A percentile compares a stretch with the other conserved stretches of the same genome.
Conservation (phyloP, 64 coral and sea anemone genomes). For the Catalaphyllia jardinei region DNA sequence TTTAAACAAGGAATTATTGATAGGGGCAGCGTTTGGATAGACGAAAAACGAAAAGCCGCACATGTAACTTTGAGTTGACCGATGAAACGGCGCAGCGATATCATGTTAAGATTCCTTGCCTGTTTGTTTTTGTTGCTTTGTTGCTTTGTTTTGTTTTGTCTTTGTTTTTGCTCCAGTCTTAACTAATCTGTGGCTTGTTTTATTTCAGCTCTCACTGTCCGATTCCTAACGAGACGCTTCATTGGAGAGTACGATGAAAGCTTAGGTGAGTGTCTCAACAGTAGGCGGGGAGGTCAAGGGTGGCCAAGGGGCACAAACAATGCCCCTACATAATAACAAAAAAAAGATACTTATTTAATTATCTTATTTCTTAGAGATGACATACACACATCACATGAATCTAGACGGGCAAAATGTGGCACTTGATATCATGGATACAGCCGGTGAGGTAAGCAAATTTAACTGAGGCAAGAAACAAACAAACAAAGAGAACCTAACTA, state of each 20-base stretch:
- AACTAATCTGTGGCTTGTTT: background rate
- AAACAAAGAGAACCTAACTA: background rate
- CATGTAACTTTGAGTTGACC: too few species aligned
- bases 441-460: conserved; percentile 44
- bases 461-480: background rate
- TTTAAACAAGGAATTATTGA: too few species aligned
- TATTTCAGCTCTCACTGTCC: conserved; percentile 57
- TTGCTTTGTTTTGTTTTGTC: background rate
- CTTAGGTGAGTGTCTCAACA: conserved; percentile 33
- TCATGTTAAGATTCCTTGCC: too few species aligned
- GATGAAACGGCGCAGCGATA: too few species aligned
- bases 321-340: too few species aligned
- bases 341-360: too few species aligned
- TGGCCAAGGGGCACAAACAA: too few species aligned
- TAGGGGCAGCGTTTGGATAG: too few species aligned
- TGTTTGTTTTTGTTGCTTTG: background rate
- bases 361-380: conserved; percentile 62
- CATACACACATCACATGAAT: conserved; percentile 77
- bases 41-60: too few species aligned
- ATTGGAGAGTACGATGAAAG: conserved; percentile 62
- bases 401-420: conserved; percentile 66
- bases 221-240: conserved; percentile 65
- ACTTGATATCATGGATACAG: conserved; percentile 72
- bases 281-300: too few species aligned
- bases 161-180: too few species aligned